Percentiles rank a stretch among this genome's conserved stretches.
phyloP scores from a whole-genome alignment of 92 coral and sea anemone species.

The Chrysogorgia sp. region DNA sequence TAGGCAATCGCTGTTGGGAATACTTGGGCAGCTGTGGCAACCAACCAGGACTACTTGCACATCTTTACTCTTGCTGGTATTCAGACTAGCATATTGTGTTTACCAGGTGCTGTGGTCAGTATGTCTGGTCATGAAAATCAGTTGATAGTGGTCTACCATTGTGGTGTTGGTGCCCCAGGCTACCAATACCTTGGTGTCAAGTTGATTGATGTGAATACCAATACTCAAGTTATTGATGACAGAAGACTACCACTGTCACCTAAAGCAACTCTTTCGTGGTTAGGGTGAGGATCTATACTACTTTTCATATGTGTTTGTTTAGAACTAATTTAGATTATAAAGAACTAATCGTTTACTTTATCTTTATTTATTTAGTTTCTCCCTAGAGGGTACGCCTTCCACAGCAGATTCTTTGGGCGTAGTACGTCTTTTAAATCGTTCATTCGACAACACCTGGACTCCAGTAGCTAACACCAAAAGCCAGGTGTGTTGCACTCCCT shows the following conservation, averaged over 20 bases:
- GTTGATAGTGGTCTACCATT: slow-evolving; percentile 75
- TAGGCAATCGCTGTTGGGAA: slow-evolving; percentile 82
- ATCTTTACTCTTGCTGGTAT: slow-evolving; percentile 89
- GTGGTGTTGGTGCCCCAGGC: slow-evolving; percentile 83
- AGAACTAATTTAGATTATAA: too few relatives aligned
- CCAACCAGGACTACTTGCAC: slow-evolving; percentile 75
- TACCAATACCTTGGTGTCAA: slow-evolving; percentile 83
- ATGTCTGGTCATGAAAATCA: slow-evolving; percentile 77
- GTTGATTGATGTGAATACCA: slow-evolving; percentile 67
- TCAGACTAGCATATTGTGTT: slow-evolving; percentile 75
- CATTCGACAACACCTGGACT: slow-evolving; percentile 83
- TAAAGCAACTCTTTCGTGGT: slow-evolving; percentile 84
- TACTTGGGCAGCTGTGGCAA: slow-evolving; percentile 86
- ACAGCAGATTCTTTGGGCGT: slow-evolving; percentile 85
- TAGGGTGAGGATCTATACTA: slow-evolving; percentile 71
- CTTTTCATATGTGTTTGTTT: background rate
- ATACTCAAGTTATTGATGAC: slow-evolving; percentile 67
- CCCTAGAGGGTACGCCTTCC: slow-evolving; percentile 90
- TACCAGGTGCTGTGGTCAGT: slow-evolving; percentile 90
- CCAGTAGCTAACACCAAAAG: slow-evolving; percentile 77
- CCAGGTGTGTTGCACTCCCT: slow-evolving; percentile 58
- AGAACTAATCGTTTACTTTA: too few relatives aligned
- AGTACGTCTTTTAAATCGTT: slow-evolving; percentile 73
- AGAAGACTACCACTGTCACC: slow-evolving; percentile 78
- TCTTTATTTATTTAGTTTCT: slow-evolving; percentile 72